Base-by-base conservation (phyloP, 2,888 invertebrate genomes). In the Heteropelma amictum region DNA sequence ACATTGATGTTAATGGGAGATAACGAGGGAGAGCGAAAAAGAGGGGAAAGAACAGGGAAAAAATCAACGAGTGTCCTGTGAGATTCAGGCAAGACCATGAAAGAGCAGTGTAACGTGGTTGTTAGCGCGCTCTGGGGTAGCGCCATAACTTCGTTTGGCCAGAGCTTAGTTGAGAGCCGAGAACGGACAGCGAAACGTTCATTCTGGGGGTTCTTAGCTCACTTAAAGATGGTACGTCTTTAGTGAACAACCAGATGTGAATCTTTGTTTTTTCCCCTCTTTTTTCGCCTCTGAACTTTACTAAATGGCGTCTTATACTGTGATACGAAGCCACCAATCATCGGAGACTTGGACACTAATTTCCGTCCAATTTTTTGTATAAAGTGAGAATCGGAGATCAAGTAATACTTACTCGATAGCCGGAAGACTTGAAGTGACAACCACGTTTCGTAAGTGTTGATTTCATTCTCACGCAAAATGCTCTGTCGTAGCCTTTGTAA, bases 371-470 rank as follows among this genome's bases (percentile, higher is more conserved):
- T 63, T 69, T 47, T 51, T 14, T 23, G 14, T 17, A n/a, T n/a
- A n/a, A n/a, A n/a, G n/a, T n/a, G n/a, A n/a, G n/a, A n/a, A n/a
- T n/a, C n/a, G n/a, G n/a, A n/a, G n/a, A n/a, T n/a, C n/a, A n/a
- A n/a, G n/a, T n/a, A 1, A 47, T 19, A 10, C 95, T 94, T 92
- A 97, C 97, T 93, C 97, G 93, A 90, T 97, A 97, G 89, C 97
- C 97, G 78, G 97, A 97, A 38, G 97, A 97, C 90, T 98, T 98
- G 90, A 97, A 97, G 90, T 98, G 97, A 88, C 98, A 98, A 72
- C 98, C 98, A 85, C 98, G 92, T 90, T 98, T 98, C 56, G 98
- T 98, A 76, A 98, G 92, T 0, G 98, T 98, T 65, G 98, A 98
- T 89, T 98, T 98, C 98, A 98, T 98, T 80, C 98, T 93, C 54